These are phyloP conservation scores for Druon quercuslanigerum DNA, from an alignment of 1,140 invertebrate genomes.

Conservation along the genomic window DNA sequence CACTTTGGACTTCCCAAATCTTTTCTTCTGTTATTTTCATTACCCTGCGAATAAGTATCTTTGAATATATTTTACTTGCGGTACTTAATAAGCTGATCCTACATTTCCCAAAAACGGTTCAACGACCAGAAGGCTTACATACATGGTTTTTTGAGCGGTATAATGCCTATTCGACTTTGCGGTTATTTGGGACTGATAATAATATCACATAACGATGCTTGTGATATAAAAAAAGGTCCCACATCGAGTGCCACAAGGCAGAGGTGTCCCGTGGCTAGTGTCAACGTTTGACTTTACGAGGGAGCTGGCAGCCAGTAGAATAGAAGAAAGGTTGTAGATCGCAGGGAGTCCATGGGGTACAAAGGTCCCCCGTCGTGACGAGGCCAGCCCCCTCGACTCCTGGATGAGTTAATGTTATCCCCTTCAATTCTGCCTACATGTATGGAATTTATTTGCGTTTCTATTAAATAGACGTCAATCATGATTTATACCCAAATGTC, in stretches of 20 bases:
- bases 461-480: slow-evolving; percentile 74
- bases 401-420: slow-evolving; percentile 71
- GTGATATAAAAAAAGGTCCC: slow-evolving; percentile 17
- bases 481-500: slow-evolving; percentile 58
- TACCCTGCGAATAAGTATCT: too few relatives aligned
- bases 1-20: too few relatives aligned
- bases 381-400: slow-evolving; percentile 68
- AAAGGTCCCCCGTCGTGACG: slow-evolving; percentile 70
- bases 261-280: slow-evolving; percentile 68
- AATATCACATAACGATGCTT: slow-evolving; percentile 44
- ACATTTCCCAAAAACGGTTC: neutral
- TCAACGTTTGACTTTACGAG: slow-evolving; percentile 74
- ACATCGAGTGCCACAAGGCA: slow-evolving; percentile 11
- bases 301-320: slow-evolving; percentile 63
- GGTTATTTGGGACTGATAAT: slow-evolving; percentile 2
- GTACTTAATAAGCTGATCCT: too few relatives aligned
- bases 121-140: neutral
- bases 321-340: slow-evolving; percentile 58
- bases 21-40: too few relatives aligned
- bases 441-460: slow-evolving; percentile 62
- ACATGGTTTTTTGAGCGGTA: neutral
- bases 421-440: slow-evolving; percentile 54
- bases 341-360: slow-evolving; percentile 62
- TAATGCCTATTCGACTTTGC: slow-evolving; percentile 1
- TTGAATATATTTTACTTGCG: too few relatives aligned